These are phyloP conservation scores for Pristionchus japonicus DNA, from an alignment of 2,888 invertebrate species.

Conservation along the genomic window DNA sequence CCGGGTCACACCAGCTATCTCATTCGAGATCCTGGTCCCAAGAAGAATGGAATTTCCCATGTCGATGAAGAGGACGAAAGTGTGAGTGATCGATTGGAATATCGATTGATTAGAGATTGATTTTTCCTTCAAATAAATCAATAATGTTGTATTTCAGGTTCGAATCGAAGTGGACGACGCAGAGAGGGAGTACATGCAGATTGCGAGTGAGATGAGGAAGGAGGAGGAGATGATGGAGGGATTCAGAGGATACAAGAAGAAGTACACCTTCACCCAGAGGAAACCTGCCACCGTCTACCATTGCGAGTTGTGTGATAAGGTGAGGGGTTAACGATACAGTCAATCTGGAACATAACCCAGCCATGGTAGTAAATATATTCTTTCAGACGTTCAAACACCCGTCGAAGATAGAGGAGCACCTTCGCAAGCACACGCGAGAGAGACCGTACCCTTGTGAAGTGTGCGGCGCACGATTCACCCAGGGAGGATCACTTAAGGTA, in stretches of 20 bases:
- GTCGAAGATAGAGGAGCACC: constrained; percentile 62
- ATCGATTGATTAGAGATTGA: not conserved
- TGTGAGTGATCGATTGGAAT: not conserved
- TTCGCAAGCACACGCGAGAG: constrained; percentile 62
- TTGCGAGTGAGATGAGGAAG: not conserved
- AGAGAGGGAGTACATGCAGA: not conserved
- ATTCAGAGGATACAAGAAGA: constrained; percentile 40
- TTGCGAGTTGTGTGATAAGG: constrained; percentile 60
- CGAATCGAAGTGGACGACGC: constrained; percentile 32
- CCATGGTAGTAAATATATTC: not conserved
- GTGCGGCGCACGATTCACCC: constrained; percentile 59
- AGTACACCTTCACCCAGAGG: constrained; percentile 56
- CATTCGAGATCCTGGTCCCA: not conserved
- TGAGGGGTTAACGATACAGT: not conserved
- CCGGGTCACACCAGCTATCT: not conserved
- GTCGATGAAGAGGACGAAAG: not conserved
- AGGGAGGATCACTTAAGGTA: constrained; percentile 60
- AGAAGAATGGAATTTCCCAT: not conserved
- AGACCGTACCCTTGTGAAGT: constrained; percentile 55
- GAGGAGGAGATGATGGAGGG: not conserved
- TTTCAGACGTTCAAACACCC: constrained; percentile 57
- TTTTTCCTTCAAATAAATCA: not conserved
- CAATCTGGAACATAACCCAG: not conserved
- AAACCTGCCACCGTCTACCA: constrained; percentile 50
- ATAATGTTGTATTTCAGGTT: not conserved